Percentiles rank a stretch among this genome's conserved stretches.
Evolutionary conservation across 2,113 vertebrate species (phyloP).

Genomic region (Grallaria varia): DNA sequence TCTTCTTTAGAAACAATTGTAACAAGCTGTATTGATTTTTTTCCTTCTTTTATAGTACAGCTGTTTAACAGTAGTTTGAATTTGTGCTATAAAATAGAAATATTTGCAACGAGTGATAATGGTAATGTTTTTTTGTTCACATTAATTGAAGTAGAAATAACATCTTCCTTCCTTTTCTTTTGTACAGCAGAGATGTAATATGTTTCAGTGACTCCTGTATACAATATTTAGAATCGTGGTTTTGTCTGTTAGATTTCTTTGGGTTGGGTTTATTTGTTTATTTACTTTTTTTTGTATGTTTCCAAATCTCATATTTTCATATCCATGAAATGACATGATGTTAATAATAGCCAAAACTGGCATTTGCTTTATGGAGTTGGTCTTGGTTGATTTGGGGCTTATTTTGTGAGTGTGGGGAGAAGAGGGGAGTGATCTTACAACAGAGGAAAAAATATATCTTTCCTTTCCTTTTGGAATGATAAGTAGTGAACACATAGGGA

Average conservation of each 20-base stretch:
- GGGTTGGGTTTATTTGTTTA: background rate
- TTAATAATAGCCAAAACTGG: background rate
- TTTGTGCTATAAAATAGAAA: background rate
- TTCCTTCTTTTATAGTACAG: background rate
- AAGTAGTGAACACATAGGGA: background rate
- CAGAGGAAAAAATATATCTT: background rate
- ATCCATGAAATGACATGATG: background rate
- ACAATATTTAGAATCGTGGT: background rate
- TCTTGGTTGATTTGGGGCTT: background rate
- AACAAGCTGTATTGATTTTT: background rate
- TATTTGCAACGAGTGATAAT: background rate
- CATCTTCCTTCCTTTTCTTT: background rate
- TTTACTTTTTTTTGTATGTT: background rate
- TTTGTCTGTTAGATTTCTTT: background rate
- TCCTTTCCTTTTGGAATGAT: background rate
- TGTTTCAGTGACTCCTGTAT: background rate
- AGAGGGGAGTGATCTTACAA: background rate
- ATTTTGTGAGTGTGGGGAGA: background rate
- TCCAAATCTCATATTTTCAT: background rate
- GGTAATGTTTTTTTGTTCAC: background rate
- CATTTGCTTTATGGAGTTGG: background rate
- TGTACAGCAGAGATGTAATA: background rate
- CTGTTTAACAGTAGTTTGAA: background rate
- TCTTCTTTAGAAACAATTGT: background rate
- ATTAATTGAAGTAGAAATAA: background rate